Evolutionary conservation across 2,888 invertebrate genomes (phyloP).

Genomic region (Papilio demoleus): DNA sequence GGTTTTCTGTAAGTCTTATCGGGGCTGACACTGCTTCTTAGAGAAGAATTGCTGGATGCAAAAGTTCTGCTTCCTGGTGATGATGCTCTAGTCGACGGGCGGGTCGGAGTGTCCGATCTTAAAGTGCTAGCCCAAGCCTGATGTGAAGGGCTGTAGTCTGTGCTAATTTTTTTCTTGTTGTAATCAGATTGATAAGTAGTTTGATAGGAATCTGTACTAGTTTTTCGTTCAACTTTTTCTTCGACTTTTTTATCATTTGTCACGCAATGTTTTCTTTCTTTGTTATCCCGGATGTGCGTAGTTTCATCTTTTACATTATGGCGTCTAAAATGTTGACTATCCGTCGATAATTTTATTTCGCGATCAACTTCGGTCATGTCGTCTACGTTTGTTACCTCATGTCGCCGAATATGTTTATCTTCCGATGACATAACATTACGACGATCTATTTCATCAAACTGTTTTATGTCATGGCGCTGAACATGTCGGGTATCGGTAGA

Average conservation of each 20-base stretch:
- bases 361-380: not conserved
- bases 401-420: constrained; percentile 2
- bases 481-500: not conserved
- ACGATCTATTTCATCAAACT: constrained; percentile 9
- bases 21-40: constrained; percentile 81
- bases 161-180: constrained; percentile 82
- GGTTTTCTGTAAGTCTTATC: constrained; percentile 70
- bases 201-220: constrained; percentile 78
- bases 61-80: constrained; percentile 81
- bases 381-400: not conserved
- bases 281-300: constrained; percentile 52
- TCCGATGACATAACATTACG: constrained; percentile 2
- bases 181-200: constrained; percentile 85
- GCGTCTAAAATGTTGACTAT: constrained; percentile 14
- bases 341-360: constrained; percentile 8
- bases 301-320: constrained; percentile 47
- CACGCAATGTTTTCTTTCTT: constrained; percentile 55
- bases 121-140: constrained; percentile 90
- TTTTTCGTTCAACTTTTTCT: constrained; percentile 61
- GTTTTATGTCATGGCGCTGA: not conserved
- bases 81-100: constrained; percentile 79
- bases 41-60: constrained; percentile 79
- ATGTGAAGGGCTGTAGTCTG: constrained; percentile 88
- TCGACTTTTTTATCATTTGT: constrained; percentile 56
- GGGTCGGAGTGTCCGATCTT: constrained; percentile 85